Base-by-base conservation (phyloP, 2,888 invertebrate genomes). In the Nemoura dubitans region DNA sequence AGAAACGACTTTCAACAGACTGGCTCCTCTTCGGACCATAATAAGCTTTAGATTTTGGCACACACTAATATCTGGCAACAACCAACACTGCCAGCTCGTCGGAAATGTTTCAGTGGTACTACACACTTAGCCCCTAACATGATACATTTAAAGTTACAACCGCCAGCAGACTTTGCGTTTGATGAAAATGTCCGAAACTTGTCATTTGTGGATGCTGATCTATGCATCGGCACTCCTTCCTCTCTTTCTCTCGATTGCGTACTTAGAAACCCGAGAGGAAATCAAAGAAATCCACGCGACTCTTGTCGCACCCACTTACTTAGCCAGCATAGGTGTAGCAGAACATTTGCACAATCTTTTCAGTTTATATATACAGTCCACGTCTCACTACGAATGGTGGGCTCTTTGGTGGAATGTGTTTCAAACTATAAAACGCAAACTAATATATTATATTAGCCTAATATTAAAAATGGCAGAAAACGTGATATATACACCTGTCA, bases 401-500 rank as follows among this genome's bases (percentile, higher is more conserved):
- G 59, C 76, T 43, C n/a, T 83, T 25, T 84, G 28, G 84, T 84
- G 84, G 84, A 26, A 84, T 76, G 84, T 84, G 59, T 76, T 84
- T 76, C 43, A 59, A 84, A 59, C 76, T 84, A n/a, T 76, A 76
- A 84, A 10, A 21, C 59, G 21, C 21, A 59, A 21, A 59, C 59
- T 59, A 21, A 59, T 59, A 59, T 59, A 59, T 59, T 59, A 59
- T 16, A 59, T 59, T 59, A 59, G 59, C 59, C 59, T 59, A 84
- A 28, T 81, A 30, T 81, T 59, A 76, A 84, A 28, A 59, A 28
- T 84, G 84, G 29, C 84, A 84, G 84, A 43, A 86, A 76, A 87
- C 86, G 87, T 87, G 87, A 86, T 87, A 78, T 87, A 76, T 86
- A 86, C 84, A 36, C 76, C 82, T 86, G 85, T 86, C 85, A 77